Base-by-base conservation (phyloP, 2,113 vertebrate genomes). In the Cygnus buccinator region DNA sequence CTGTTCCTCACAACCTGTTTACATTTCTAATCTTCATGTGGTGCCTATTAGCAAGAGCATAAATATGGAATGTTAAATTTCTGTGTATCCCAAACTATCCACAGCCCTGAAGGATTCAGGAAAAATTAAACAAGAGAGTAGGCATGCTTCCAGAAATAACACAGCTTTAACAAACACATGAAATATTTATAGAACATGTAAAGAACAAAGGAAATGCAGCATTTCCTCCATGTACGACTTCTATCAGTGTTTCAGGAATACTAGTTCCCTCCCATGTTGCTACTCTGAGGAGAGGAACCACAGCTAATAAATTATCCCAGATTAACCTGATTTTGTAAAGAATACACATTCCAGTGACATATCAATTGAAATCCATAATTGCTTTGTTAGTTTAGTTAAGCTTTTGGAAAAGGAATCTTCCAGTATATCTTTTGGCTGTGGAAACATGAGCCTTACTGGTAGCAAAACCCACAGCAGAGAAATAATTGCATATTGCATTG, bases 121-220 rank as follows among this genome's bases (percentile, higher is more conserved):
- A 82, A 95, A 96, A 97, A 90, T 87, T 96, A 96, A 97, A 96
- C 96, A 96, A 97, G 96, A 76, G 82, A 67, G 58, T 76, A 96
- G 97, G 95, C 97, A 94, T 23, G 31, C 80, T 97, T 97, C 97
- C 97, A 98, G 94, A 78, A 98, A 98, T 85, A 98, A 97, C 95
- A 98, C 44, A 94, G 93, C 78, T 95, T 94, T 96, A 96, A 91
- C 83, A 98, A 98, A 97, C 95, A 94, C 89, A 94, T 54, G 89
- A 92, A 94, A 91, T 97, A 98, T 98, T 98, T 98, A 97, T 97
- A 97, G 98, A 96, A 96, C 80, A 93, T 59, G 72, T 82, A 85
- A 95, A 94, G 94, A 97, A 97, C 97, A 98, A 97, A 97, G 97
- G 96, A 97, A 97, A 96, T 86, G 37, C 81, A 95, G 95, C 78